Evolutionary conservation across 2,113 vertebrate genomes (phyloP).

Genomic region (Tachysurus fulvidraco): DNA sequence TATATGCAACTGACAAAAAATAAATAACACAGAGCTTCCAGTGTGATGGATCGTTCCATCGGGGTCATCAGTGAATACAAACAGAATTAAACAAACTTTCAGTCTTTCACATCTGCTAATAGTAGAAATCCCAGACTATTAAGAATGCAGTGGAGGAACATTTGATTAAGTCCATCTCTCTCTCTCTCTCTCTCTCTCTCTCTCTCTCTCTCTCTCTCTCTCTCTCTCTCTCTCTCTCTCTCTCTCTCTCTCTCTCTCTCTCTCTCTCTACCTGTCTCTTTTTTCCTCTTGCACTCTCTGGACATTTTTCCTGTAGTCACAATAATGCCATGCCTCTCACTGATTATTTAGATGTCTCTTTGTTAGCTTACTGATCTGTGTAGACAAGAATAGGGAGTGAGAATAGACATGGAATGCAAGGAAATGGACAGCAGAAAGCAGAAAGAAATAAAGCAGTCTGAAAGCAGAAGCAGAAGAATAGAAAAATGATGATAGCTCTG

Average conservation of each 20-base stretch:
- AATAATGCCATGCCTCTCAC: constrained; percentile 17
- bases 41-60: constrained; percentile 56
- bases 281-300: background rate
- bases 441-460: no score
- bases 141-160: constrained; percentile 7
- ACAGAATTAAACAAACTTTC: constrained; percentile 29
- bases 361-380: constrained; percentile 27
- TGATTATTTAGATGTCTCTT: constrained; percentile 39
- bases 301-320: background rate
- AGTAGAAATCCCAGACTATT: constrained; percentile 26
- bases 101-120: constrained; percentile 18
- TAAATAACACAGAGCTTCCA: background rate
- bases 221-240: background rate
- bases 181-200: background rate
- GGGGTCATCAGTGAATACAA: background rate
- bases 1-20: background rate
- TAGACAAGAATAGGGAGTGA: constrained; percentile 11
- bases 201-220: background rate
- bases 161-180: constrained; percentile 23
- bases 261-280: background rate
- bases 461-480: background rate
- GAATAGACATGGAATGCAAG: background rate
- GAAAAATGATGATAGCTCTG: constrained; percentile 26
- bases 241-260: background rate
- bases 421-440: background rate